Conservation (phyloP, 2,888 invertebrate species). For the Acanthopleura granulata region DNA sequence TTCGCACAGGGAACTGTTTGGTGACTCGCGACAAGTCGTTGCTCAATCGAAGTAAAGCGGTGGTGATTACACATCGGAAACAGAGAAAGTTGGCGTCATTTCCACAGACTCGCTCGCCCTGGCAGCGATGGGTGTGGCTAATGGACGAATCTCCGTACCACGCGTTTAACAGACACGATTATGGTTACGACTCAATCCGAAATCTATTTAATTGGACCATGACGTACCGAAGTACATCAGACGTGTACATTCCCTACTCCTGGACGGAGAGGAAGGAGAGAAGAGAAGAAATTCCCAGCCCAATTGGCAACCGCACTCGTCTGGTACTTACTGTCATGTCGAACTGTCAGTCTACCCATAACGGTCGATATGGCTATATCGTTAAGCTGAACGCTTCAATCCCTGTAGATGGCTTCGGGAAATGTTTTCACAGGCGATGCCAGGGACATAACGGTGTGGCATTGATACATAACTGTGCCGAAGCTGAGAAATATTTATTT, state of each 20-base stretch:
- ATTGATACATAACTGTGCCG: not conserved
- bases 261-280: not conserved
- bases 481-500: not conserved
- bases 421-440: not conserved
- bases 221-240: conserved; percentile 5
- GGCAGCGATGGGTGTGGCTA: conserved; percentile 16
- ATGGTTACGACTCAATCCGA: not conserved
- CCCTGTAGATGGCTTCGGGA: not conserved
- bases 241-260: conserved; percentile 12
- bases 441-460: not conserved
- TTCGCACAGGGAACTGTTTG: not conserved
- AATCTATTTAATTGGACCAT: conserved; percentile 13
- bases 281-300: not conserved
- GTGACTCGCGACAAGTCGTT: not conserved
- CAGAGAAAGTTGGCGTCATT: not conserved
- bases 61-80: not conserved
- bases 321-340: not conserved
- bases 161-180: not conserved
- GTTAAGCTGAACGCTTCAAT: not conserved
- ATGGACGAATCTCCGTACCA: conserved; percentile 18
- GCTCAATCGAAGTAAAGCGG: not conserved
- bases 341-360: not conserved
- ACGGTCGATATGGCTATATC: not conserved
- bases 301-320: not conserved
- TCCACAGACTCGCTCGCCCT: not conserved